Percentiles rank a stretch among this genome's conserved stretches.
These are phyloP conservation scores for Sitodiplosis mosellana DNA, from an alignment of 1,140 invertebrate genomes.

Conservation along the genomic window DNA sequence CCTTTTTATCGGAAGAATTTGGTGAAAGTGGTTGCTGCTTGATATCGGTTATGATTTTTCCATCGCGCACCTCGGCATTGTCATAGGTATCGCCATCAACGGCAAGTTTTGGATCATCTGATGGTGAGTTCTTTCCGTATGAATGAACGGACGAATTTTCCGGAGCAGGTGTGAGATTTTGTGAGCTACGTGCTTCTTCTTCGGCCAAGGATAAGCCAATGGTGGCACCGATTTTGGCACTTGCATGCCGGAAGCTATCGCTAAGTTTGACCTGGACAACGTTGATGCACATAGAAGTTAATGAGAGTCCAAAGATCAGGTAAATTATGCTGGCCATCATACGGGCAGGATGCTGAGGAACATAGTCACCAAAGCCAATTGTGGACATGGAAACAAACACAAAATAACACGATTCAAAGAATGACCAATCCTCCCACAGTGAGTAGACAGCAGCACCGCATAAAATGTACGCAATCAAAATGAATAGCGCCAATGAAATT, in stretches of 20 bases:
- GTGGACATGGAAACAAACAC: conserved; percentile 90
- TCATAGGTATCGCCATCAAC: neutral
- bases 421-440: conserved; percentile 61
- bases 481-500: conserved; percentile 62
- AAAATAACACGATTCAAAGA: conserved; percentile 84
- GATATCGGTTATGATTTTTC: no score
- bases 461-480: conserved; percentile 70
- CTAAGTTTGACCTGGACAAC: conserved; percentile 77
- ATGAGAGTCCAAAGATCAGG: conserved; percentile 77
- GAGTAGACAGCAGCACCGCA: conserved; percentile 61
- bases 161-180: neutral
- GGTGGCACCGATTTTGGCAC: conserved; percentile 67
- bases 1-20: no score
- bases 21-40: no score
- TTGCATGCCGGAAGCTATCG: conserved; percentile 67
- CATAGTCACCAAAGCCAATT: conserved; percentile 48
- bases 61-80: no score
- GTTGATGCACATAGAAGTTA: conserved; percentile 95
- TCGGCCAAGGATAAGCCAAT: conserved; percentile 40
- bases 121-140: neutral
- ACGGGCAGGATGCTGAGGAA: conserved; percentile 71
- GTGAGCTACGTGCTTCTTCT: neutral
- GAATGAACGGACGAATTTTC: neutral
- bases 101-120: neutral
- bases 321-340: conserved; percentile 89